These are phyloP conservation scores for Parazoanthus atlanticus DNA, from an alignment of 92 coral and sea anemone species.

Conservation along the genomic window DNA sequence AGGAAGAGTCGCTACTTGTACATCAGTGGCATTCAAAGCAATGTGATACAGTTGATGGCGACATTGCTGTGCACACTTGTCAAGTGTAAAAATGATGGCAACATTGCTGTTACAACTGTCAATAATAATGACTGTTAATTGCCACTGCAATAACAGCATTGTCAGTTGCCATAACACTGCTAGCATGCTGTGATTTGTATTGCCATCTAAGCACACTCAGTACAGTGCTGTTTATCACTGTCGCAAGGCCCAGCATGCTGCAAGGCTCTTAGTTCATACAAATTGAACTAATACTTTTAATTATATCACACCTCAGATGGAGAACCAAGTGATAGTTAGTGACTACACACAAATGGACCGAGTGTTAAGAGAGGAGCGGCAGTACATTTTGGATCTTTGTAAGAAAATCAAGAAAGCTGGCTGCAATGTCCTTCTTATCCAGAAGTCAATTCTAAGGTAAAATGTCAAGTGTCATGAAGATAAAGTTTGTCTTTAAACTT, in stretches of 20 bases:
- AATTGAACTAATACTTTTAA: not conserved
- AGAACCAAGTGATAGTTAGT: slow-evolving; percentile 94
- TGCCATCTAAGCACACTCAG: too few relatives aligned
- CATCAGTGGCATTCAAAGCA: too few relatives aligned
- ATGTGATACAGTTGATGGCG: too few relatives aligned
- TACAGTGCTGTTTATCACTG: not conserved
- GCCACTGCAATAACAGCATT: too few relatives aligned
- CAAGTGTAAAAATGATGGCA: too few relatives aligned
- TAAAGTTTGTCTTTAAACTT: not conserved
- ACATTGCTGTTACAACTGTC: too few relatives aligned
- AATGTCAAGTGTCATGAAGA: not conserved
- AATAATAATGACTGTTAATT: too few relatives aligned
- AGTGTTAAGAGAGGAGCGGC: slow-evolving; percentile 91
- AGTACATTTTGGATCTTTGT: slow-evolving; percentile 93
- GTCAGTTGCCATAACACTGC: too few relatives aligned
- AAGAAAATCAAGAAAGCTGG: slow-evolving; percentile 99
- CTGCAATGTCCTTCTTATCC: slow-evolving; percentile 93
- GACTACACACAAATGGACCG: slow-evolving; percentile 99
- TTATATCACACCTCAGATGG: slow-evolving; percentile 70
- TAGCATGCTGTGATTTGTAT: too few relatives aligned
- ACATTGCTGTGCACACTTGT: too few relatives aligned
- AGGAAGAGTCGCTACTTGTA: too few relatives aligned
- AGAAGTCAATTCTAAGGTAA: slow-evolving; percentile 92
- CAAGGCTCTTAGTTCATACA: not conserved
- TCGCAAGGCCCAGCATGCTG: not conserved